Evolutionary conservation across 2,797 vertebrate genomes (phyloP), one percentile per base, ranked within the genome.

Genomic region (Enteromius argenteus): DNA sequence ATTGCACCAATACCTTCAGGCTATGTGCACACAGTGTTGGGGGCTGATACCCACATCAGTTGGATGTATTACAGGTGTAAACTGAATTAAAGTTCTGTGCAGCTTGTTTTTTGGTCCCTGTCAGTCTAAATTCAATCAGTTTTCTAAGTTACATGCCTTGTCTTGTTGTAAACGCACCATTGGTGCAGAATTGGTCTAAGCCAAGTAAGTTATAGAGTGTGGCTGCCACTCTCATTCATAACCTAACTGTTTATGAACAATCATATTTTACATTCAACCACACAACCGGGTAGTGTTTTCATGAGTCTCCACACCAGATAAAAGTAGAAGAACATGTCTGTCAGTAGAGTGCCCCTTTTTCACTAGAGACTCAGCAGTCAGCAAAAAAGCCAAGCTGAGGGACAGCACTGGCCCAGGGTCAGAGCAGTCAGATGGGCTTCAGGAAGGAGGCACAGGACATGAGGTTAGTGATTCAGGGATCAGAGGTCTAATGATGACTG

Each of bases 351-450:
- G 11, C 17, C 15, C 10, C 23, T 13, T 53, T 21, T 71, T 73
- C 42, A 64, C 68, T 23, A n/a, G 39, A 49, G 11, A 79, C 62
- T 37, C 21, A 51, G 30, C 13, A 10, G 30, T 68, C 78, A 72
- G 53, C 17, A 60, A 30, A 80, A 35, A 68, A 21, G 30, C 4
- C 19, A 51, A 23, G 23, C 21, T 56, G 2, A 67, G 0, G 37
- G 23, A 71, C 1, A 71, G 37, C 15, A 13, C 37, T 46, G 67
- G 60, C 56, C 42, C 30, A 49, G 69, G 69, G 69, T 81, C 42
- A 81, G 42, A 62, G 13, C 19, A 23, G 69, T 81, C 80, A 73
- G 27, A 81, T 73, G 56, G 56, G 35, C 15, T 77, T 44, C n/a
- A 62, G 53, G 56, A 60, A 62, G 53, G 56, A 44, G 74, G 37